These are phyloP conservation scores for Elegia similella DNA, from an alignment of 2,888 invertebrate species.

Conservation along the genomic window DNA sequence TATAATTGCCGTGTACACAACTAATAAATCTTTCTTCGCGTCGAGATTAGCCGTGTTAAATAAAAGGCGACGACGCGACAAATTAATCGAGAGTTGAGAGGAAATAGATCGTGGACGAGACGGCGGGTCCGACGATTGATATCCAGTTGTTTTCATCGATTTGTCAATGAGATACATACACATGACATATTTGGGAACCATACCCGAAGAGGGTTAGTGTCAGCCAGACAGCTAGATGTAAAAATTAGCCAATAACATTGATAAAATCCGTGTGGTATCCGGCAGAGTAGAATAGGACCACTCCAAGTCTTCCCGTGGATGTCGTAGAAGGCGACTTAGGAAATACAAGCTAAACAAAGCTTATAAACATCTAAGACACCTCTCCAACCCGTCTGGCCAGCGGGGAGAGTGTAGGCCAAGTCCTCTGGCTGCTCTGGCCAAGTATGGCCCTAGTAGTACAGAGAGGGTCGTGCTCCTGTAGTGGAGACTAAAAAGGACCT, in stretches of 20 bases:
- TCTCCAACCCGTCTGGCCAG: too few relatives aligned
- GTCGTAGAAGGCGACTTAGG: too few relatives aligned
- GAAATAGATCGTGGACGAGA: conserved; percentile 2
- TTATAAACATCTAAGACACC: too few relatives aligned
- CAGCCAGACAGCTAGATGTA: neutral
- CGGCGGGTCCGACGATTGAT: neutral
- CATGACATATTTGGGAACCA: neutral
- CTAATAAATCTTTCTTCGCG: conserved; percentile 57
- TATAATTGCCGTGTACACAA: conserved; percentile 50
- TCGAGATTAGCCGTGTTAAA: conserved; percentile 51
- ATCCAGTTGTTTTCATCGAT: conserved; percentile 1
- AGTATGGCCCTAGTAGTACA: too few relatives aligned
- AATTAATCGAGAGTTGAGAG: neutral
- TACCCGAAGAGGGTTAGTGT: neutral
- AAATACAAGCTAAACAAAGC: too few relatives aligned
- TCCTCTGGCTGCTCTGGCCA: too few relatives aligned
- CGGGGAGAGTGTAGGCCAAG: too few relatives aligned
- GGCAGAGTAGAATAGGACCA: too few relatives aligned
- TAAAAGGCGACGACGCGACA: conserved; percentile 34
- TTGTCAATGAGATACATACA: neutral
- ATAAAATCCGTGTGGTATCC: too few relatives aligned
- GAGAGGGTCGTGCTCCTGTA: too few relatives aligned
- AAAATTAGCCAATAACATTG: neutral
- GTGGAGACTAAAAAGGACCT: too few relatives aligned
- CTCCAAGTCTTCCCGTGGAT: too few relatives aligned